A percentile compares a stretch with the other conserved stretches of the same genome.
Conservation (phyloP, 1,140 invertebrate genomes). For the Colletes gigas region DNA sequence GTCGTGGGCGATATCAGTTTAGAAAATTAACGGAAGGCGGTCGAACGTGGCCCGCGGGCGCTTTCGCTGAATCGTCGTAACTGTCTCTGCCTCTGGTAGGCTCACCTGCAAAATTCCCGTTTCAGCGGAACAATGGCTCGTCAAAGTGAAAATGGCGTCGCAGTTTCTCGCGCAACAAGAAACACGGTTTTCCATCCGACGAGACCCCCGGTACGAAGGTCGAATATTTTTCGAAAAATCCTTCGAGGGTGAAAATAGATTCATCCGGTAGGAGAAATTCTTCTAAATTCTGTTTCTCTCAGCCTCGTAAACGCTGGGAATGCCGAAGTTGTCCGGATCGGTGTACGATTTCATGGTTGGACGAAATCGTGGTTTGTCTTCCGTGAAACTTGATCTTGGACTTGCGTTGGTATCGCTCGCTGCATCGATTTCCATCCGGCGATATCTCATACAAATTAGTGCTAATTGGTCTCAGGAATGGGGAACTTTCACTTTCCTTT, state of each 20-base stretch:
- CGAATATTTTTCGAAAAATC: background rate
- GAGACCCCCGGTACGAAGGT: background rate
- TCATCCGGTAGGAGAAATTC: background rate
- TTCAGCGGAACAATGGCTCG: slow-evolving; percentile 39
- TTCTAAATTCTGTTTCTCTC: background rate
- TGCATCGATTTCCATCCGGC: slow-evolving; percentile 21
- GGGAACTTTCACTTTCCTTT: slow-evolving; percentile 40
- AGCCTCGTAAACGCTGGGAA: background rate
- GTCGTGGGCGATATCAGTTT: background rate
- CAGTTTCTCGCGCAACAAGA: background rate
- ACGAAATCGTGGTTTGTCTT: slow-evolving; percentile 9
- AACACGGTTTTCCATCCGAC: background rate
- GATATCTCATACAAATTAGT: slow-evolving; percentile 38
- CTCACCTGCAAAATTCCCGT: slow-evolving; percentile 7
- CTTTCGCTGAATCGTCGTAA: slow-evolving; percentile 25
- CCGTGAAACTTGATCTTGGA: slow-evolving; percentile 46
- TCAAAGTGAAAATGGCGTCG: slow-evolving; percentile 21
- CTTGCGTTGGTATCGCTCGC: slow-evolving; percentile 19
- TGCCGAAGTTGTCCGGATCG: background rate
- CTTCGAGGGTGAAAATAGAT: no score
- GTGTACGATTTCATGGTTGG: slow-evolving; percentile 35
- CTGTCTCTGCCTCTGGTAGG: background rate
- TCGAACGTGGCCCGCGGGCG: background rate
- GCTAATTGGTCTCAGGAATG: slow-evolving; percentile 16
- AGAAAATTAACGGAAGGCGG: slow-evolving; percentile 26